phyloP scores from a whole-genome alignment of 1,140 invertebrate species.

The fruit fly (Drosophila melanogaster) region DNA sequence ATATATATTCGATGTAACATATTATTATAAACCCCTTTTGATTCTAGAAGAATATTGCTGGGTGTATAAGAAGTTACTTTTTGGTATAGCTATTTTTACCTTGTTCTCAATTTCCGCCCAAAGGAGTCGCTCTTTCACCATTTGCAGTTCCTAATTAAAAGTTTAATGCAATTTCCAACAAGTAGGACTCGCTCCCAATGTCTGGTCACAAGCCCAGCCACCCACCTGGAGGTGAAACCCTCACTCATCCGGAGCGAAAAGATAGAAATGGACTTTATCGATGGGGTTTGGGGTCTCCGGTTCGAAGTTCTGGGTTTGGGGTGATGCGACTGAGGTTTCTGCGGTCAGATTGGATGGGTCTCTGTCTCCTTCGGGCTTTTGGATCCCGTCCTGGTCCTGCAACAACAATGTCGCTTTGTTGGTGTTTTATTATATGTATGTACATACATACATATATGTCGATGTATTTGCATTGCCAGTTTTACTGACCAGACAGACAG shows the following conservation, averaged over 20 bases:
- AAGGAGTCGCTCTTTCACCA: neutral
- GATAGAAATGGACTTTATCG: slow-evolving; percentile 1
- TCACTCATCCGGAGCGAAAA: slow-evolving; percentile 10
- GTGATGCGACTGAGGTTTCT: slow-evolving; percentile 68
- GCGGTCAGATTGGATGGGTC: slow-evolving; percentile 52
- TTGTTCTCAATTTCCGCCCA: too few relatives aligned
- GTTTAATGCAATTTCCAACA: slow-evolving; percentile 39
- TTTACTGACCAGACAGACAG: slow-evolving; percentile 12
- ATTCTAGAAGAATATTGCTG: too few relatives aligned
- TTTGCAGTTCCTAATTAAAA: slow-evolving; percentile 42
- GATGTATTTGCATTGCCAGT: neutral
- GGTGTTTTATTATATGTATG: slow-evolving; percentile 60
- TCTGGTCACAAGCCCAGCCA: slow-evolving; percentile 8
- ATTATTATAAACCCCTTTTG: too few relatives aligned
- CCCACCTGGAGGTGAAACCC: neutral
- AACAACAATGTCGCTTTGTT: slow-evolving; percentile 56
- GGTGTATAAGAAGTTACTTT: neutral
- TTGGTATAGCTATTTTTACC: neutral
- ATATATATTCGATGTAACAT: too few relatives aligned
- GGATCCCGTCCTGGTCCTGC: slow-evolving; percentile 8
- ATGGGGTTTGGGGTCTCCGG: neutral
- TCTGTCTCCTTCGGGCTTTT: neutral
- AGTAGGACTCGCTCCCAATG: slow-evolving; percentile 18
- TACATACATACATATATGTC: too few relatives aligned
- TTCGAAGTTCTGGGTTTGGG: slow-evolving; percentile 14